Percentiles rank a stretch among this genome's conserved stretches.
phyloP scores from a whole-genome alignment of 2,113 vertebrate genomes.

The Alligator sinensis region DNA sequence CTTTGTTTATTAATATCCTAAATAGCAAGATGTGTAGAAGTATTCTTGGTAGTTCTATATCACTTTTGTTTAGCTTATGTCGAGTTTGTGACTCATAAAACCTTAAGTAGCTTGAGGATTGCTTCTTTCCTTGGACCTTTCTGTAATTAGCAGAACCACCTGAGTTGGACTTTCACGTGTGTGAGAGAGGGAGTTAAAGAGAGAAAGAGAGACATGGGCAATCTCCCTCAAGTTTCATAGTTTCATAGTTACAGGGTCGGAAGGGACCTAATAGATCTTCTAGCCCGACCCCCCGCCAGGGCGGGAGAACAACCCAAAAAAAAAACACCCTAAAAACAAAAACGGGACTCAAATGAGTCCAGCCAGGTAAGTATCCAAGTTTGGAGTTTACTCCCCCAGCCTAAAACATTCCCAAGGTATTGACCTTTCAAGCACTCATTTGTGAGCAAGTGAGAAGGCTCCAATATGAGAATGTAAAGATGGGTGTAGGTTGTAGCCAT shows the following conservation, averaged over 20 bases:
- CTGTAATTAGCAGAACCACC: neutral
- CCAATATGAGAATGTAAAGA: neutral
- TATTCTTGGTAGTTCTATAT: neutral
- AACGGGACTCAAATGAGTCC: too few species aligned
- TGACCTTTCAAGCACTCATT: neutral
- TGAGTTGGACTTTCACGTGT: neutral
- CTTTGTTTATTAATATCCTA: neutral
- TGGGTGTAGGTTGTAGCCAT: neutral
- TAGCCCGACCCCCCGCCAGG: too few species aligned
- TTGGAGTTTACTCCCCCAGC: neutral
- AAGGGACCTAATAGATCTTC: too few species aligned
- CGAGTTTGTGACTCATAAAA: neutral
- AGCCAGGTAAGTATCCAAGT: too few species aligned
- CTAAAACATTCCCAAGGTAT: neutral
- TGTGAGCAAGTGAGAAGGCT: neutral
- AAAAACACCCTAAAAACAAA: too few species aligned
- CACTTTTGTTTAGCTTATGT: neutral
- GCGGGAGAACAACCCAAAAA: too few species aligned
- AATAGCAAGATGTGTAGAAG: neutral
- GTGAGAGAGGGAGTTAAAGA: neutral
- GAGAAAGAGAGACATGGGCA: neutral
- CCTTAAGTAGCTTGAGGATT: neutral
- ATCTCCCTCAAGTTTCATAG: neutral
- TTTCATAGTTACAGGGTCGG: too few species aligned
- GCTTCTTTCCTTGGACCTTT: neutral